Evolutionary conservation across 2,797 vertebrate species (phyloP), one percentile per base, ranked within the genome.

Genomic region (Silurus aristotelis): DNA sequence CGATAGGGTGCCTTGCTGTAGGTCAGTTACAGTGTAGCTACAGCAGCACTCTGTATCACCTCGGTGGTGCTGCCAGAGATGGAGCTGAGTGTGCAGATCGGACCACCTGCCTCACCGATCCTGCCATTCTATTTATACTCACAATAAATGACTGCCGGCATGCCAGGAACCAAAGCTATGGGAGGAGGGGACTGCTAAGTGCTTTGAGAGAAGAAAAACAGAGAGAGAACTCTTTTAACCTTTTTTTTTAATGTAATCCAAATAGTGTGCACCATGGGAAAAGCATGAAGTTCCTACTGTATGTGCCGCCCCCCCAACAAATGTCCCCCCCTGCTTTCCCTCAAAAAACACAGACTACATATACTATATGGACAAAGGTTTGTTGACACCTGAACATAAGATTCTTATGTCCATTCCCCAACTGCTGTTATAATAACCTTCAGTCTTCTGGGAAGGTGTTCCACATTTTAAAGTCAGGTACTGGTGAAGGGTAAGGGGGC

Each of bases 41-140:
- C 87, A 85, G 83, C 87, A 79, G 61, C 15, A 60, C 75, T 84
- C 76, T 80, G 48, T n/a, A 43, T 63, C 87, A 88, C 78, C 87
- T 85, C 86, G 64, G 84, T 89, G 91, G 89, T 87, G 64, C 88
- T 87, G 83, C 82, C 90, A 6, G 82, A 88, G 84, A 92, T 88
- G 87, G 91, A 92, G 92, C 87, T 91, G 89, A 92, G 92, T 91
- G 89, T 92, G 92, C 91, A 93, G 89, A 93, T 92, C 77, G 90
- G 92, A 92, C 91, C 92, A 93, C 91, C 91, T 92, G 93, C 90
- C 88, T 91, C 93, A 91, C 91, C 91, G 80, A 76, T 90, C 85
- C 88, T 88, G 89, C 87, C 91, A 92, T 88, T 88, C 89, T 94
- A 93, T 94, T 94, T 93, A 94, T 94, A 95, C 92, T 89, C 90